phyloP scores from a whole-genome alignment of 2,888 invertebrate genomes.

The Amblyjoppa fuscipennis region DNA sequence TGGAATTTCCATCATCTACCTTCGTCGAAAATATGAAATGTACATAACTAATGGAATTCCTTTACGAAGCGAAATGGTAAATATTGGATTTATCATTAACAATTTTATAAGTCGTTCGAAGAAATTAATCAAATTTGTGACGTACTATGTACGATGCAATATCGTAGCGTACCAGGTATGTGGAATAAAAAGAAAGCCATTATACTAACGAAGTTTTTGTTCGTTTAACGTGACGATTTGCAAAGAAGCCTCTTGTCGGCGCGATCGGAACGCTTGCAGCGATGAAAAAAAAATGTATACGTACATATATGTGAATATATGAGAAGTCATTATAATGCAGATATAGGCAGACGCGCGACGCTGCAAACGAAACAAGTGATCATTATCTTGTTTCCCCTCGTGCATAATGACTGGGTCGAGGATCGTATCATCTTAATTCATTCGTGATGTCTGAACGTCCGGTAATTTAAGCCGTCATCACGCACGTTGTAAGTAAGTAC shows the following conservation, averaged over 20 bases:
- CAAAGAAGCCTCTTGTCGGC: constrained; percentile 9
- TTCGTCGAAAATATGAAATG: constrained; percentile 76
- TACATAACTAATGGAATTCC: background rate
- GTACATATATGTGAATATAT: background rate
- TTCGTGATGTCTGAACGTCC: constrained; percentile 15
- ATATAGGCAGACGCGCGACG: background rate
- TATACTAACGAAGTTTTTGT: background rate
- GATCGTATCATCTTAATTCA: constrained; percentile 36
- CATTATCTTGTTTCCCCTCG: constrained; percentile 26
- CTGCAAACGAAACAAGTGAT: constrained; percentile 22
- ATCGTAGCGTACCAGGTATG: background rate
- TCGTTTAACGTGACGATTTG: background rate
- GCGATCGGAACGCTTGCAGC: constrained; percentile 5
- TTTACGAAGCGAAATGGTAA: background rate
- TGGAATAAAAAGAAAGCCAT: background rate
- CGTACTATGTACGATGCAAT: background rate
- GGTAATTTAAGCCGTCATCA: background rate
- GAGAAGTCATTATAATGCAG: constrained; percentile 20
- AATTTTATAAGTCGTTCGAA: constrained; percentile 6
- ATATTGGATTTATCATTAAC: background rate
- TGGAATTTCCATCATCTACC: constrained; percentile 85
- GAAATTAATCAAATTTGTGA: background rate
- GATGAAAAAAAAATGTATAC: constrained; percentile 17
- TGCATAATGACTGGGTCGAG: constrained; percentile 25
- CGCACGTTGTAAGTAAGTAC: constrained; percentile 7